These are phyloP conservation scores for Lagodon rhomboides DNA, from an alignment of 2,797 vertebrate species.

Conservation along the genomic window DNA sequence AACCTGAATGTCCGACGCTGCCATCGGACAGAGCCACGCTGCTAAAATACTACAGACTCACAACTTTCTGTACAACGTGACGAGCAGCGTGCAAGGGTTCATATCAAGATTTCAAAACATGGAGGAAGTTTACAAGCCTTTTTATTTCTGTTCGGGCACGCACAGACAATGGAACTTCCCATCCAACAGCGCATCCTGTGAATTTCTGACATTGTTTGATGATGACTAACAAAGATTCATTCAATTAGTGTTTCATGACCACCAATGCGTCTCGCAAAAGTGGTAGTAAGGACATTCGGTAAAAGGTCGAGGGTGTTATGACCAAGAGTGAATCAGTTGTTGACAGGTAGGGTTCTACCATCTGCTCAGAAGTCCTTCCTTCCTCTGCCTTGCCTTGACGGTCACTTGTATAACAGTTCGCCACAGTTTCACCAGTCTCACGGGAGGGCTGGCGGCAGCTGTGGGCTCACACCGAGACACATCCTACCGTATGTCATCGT, in stretches of 20 bases:
- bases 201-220: neutral
- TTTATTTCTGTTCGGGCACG: slow-evolving; percentile 36
- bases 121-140: slow-evolving; percentile 47
- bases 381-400: slow-evolving; percentile 16
- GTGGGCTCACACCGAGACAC: slow-evolving; percentile 21
- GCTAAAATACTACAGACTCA: neutral
- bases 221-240: slow-evolving; percentile 18
- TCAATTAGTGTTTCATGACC: neutral
- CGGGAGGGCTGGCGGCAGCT: slow-evolving; percentile 14
- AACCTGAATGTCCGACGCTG: neutral
- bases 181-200: slow-evolving; percentile 15
- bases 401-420: slow-evolving; percentile 35
- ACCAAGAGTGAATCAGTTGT: slow-evolving; percentile 6
- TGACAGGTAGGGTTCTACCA: slow-evolving; percentile 32
- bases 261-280: neutral
- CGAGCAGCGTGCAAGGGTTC: slow-evolving; percentile 7
- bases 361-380: slow-evolving; percentile 13
- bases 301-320: neutral
- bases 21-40: neutral
- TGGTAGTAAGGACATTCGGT: neutral
- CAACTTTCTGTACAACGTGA: neutral
- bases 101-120: slow-evolving; percentile 13
- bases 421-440: neutral
- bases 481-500: slow-evolving; percentile 43
- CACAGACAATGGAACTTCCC: slow-evolving; percentile 56